Evolutionary conservation across 2,797 vertebrate genomes (phyloP).

Genomic region (Halcyon badia): DNA sequence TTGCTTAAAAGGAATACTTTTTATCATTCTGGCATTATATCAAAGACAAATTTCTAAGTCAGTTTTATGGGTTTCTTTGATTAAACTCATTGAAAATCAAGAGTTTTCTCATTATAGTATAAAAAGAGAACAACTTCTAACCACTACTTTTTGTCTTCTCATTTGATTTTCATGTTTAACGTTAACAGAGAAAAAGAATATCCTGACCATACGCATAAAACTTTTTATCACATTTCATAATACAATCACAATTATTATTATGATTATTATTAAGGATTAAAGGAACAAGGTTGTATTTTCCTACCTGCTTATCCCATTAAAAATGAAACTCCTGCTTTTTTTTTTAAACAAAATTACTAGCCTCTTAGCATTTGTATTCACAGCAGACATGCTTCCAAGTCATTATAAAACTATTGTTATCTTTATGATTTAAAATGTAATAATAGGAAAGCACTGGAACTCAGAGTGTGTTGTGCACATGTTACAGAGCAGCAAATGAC

Average conservation of each 20-base stretch:
- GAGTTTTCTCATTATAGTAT: not conserved
- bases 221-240: not conserved
- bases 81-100: not conserved
- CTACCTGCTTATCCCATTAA: not conserved
- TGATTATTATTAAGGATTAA: not conserved
- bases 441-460: constrained; percentile 42
- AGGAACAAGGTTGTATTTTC: constrained; percentile 5
- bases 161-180: not conserved
- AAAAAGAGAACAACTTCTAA: not conserved
- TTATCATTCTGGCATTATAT: not conserved
- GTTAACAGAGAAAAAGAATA: not conserved
- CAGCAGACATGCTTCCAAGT: not conserved
- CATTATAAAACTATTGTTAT: constrained; percentile 20
- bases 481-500: constrained; percentile 40
- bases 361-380: constrained; percentile 27
- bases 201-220: not conserved
- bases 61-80: not conserved
- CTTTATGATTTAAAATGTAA: constrained; percentile 66
- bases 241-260: not conserved
- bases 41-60: not conserved
- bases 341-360: constrained; percentile 6
- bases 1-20: not conserved
- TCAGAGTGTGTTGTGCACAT: not conserved
- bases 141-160: not conserved
- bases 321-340: constrained; percentile 13